Base-by-base conservation (phyloP, 2,113 vertebrate genomes). In the Caloenas nicobarica region DNA sequence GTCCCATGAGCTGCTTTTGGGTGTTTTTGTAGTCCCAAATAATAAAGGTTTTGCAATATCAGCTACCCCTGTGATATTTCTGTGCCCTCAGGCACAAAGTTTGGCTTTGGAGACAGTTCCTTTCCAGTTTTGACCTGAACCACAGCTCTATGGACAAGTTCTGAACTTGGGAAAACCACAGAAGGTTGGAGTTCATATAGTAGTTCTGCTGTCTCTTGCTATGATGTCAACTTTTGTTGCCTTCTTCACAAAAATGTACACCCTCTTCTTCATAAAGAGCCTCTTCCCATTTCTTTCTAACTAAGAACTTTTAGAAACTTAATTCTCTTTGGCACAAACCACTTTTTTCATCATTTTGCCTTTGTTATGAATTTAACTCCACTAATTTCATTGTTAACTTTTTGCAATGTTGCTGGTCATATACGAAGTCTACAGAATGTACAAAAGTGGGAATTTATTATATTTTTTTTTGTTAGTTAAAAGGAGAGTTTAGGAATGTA, bases 151-250 rank as follows among this genome's bases (percentile, higher is more conserved):
- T 2, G 36, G 48, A 29, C 25, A 70, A 58, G 46, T n/a, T 78
- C 91, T 56, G 58, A 76, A 33, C 16, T 53, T 69, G 38, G 38
- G 28, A 70, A 84, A 94, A 73, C 25, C 56, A 58, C 51, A 64
- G 73, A 57, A 84, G 22, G 5, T 12, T 54, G 60, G 56, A 89
- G 38, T 13, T 1, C 0, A 13, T 16, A 0, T 2, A 51, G 60
- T 8, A 16, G 16, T n/a, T 74, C 34, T 71, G 66, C 51, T 65
- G 16, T 12, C 38, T 29, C 48, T 86, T 81, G 46, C 50, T 77
- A 2, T 15, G 24, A 56, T 33, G 31, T 34, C 72, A 58, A 38
- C 72, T 69, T 71, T 57, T 76, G 2, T 4, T n/a, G 44, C 66
- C 8, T 65, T 62, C n/a, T 42, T 54, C 44, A 58, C 62, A 38